Evolutionary conservation across 2,888 invertebrate genomes (phyloP), one percentile per base, ranked within the genome.

Genomic region (Eumacrocentrus americanus): DNA sequence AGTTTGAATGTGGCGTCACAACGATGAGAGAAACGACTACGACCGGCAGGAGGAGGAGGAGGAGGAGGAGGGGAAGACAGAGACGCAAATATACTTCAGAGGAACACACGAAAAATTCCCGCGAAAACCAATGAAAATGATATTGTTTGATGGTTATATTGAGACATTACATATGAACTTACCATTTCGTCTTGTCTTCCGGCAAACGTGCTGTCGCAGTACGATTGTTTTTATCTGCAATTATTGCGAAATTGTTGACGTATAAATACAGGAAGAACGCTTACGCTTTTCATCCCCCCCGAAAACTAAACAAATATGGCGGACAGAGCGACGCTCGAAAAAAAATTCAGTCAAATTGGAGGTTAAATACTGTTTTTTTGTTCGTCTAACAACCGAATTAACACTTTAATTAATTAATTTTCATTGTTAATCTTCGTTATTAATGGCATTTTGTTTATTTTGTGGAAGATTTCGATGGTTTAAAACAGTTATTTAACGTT

Each of bases 261-360:
- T 29, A 67, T 64, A 58, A 57, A 66, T 61, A 58, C 61, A 52
- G 48, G 34, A 40, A 55, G 54, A 57, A 60, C 60, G 61, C 66
- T 61, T 66, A 64, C 66, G 56, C 60, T 66, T 66, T 66, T 67
- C 66, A 66, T 52, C 60, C 60, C 52, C 57, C 44, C 60, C 51
- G 46, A 34, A 72, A 77, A 77, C 75, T 75, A 74, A 79, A 78
- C 78, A 78, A 79, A 78, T 70, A 79, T 79, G 79, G 79, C 78
- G 66, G 63, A 55, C 53, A 55, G n/a, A n/a, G 63, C 57, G 66
- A 67, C 60, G 67, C 70, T 65, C 62, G 37, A 47, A 48, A 66
- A 61, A 56, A 52, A 3, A 14, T 7, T 11, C 6, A 46, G 20
- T 58, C 66, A 60, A 58, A n/a, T 16, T 16, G 9, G 12, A 22